A percentile compares a stretch with the other conserved stretches of the same genome.
These are phyloP conservation scores for Pteruthius melanotis DNA, from an alignment of 2,113 vertebrate species.

Conservation along the genomic window DNA sequence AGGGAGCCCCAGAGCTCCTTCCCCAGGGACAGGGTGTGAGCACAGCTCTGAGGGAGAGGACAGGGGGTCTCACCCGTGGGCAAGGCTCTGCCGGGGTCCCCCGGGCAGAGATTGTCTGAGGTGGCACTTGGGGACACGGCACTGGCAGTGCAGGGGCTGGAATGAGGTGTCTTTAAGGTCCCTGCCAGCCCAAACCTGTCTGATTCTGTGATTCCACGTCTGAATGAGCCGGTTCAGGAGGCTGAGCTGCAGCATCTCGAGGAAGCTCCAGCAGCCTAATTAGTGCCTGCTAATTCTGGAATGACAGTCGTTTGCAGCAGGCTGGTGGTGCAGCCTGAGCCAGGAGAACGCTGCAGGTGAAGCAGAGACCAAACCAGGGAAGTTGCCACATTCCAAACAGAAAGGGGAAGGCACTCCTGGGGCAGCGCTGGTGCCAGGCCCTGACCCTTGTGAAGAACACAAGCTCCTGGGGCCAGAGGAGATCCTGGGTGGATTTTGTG, in stretches of 20 bases:
- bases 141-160: background rate
- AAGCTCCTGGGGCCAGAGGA: no score
- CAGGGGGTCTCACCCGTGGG: fast-evolving
- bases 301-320: background rate
- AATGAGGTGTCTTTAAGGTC: background rate
- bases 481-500: background rate
- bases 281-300: background rate
- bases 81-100: background rate
- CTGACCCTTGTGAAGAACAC: background rate
- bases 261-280: background rate
- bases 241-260: background rate
- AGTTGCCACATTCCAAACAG: fast-evolving
- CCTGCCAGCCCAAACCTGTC: no score
- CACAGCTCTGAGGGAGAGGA: background rate
- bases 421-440: fast-evolving
- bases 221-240: background rate
- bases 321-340: background rate
- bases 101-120: fast-evolving
- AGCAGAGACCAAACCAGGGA: background rate
- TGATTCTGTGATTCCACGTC: background rate
- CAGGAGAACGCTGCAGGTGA: background rate
- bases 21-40: fast-evolving
- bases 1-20: background rate
- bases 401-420: background rate
- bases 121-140: background rate